These are phyloP conservation scores for Aphidius ervi DNA, from an alignment of 1,140 invertebrate genomes.

Conservation along the genomic window DNA sequence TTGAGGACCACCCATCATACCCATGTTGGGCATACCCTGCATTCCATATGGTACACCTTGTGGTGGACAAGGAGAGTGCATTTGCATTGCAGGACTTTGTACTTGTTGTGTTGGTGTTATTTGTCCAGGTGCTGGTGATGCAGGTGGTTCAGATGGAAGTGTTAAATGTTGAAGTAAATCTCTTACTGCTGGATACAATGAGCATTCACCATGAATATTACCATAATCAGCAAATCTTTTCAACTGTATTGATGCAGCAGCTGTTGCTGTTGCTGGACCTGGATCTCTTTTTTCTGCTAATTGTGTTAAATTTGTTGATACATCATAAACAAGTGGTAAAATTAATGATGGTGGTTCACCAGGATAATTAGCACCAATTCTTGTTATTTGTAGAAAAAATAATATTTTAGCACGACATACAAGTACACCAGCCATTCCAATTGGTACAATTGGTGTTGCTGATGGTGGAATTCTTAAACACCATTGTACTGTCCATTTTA, in stretches of 20 bases:
- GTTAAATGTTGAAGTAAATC: slow-evolving; percentile 78
- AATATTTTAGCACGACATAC: slow-evolving; percentile 81
- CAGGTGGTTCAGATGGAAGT: slow-evolving; percentile 64
- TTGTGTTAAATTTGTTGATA: slow-evolving; percentile 78
- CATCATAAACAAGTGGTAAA: slow-evolving; percentile 85
- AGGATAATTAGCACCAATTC: slow-evolving; percentile 62
- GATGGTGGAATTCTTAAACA: slow-evolving; percentile 86
- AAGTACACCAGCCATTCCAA: slow-evolving; percentile 78
- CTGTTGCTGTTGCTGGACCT: slow-evolving; percentile 59
- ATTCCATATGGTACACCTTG: slow-evolving; percentile 48
- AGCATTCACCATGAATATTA: slow-evolving; percentile 70
- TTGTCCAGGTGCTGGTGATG: slow-evolving; percentile 46
- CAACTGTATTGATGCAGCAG: slow-evolving; percentile 62
- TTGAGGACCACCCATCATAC: slow-evolving; percentile 55
- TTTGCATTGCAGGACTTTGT: slow-evolving; percentile 55
- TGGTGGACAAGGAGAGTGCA: slow-evolving; percentile 51
- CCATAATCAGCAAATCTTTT: slow-evolving; percentile 70
- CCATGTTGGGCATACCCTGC: slow-evolving; percentile 48
- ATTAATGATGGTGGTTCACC: slow-evolving; percentile 75
- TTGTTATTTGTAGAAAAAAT: slow-evolving; percentile 85
- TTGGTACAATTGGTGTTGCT: slow-evolving; percentile 76
- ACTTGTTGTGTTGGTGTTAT: slow-evolving; percentile 55
- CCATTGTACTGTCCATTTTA: slow-evolving; percentile 85
- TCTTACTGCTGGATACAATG: slow-evolving; percentile 81
- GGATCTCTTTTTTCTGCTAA: slow-evolving; percentile 75